phyloP scores from a whole-genome alignment of 2,797 vertebrate species.

The Scarus forsteni region DNA sequence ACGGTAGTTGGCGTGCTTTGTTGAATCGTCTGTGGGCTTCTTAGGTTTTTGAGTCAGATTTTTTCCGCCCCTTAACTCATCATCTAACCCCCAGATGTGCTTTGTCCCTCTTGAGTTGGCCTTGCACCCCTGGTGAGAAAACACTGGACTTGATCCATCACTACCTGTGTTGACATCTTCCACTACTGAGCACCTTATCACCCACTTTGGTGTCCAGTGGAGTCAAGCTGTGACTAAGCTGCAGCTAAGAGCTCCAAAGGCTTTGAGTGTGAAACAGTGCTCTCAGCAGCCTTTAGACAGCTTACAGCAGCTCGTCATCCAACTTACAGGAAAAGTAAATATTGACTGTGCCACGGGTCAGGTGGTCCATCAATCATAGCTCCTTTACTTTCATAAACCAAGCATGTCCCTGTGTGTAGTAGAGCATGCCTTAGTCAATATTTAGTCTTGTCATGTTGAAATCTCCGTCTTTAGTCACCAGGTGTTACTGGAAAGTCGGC shows the following conservation, averaged over 20 bases:
- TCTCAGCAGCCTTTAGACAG: conserved; percentile 1
- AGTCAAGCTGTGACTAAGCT: conserved; percentile 3
- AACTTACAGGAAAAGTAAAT: conserved; percentile 31
- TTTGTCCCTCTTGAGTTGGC: not conserved
- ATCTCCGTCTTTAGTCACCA: conserved; percentile 21
- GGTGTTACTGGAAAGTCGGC: conserved; percentile 18
- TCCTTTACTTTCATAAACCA: conserved; percentile 19
- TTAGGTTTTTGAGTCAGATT: too few species aligned
- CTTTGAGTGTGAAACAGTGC: not conserved
- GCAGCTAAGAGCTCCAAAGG: conserved; percentile 21
- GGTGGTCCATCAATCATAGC: conserved; percentile 28
- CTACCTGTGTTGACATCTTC: conserved; percentile 6
- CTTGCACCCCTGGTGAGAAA: not conserved
- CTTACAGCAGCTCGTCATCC: not conserved
- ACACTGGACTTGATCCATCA: not conserved
- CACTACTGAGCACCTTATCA: conserved; percentile 10
- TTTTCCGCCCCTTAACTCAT: too few species aligned
- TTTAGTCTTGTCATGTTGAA: conserved; percentile 27
- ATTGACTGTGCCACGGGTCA: conserved; percentile 41
- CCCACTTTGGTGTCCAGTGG: conserved; percentile 1
- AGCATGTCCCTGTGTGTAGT: not conserved
- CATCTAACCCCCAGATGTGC: not conserved
- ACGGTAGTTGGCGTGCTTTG: too few species aligned
- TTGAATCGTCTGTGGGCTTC: too few species aligned
- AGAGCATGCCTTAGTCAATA: conserved; percentile 43